phyloP scores from a whole-genome alignment of 2,888 invertebrate species.

The Nudaria mundana region DNA sequence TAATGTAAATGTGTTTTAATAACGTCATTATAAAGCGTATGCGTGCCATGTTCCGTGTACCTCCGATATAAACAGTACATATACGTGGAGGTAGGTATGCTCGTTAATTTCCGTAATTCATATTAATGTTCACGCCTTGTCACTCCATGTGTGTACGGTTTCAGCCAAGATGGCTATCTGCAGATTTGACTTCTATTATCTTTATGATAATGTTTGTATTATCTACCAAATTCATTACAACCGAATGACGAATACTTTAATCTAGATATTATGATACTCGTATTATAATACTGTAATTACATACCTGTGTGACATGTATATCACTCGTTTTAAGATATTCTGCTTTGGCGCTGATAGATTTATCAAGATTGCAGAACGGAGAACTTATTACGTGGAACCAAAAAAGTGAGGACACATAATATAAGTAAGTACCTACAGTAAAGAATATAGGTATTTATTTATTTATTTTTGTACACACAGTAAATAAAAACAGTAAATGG shows the following conservation, averaged over 20 bases:
- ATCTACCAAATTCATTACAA: not conserved
- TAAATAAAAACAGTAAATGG: too few species aligned
- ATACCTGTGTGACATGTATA: not conserved
- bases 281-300: not conserved
- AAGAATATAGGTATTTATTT: too few species aligned
- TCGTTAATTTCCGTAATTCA: constrained; percentile 28
- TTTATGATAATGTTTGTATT: constrained; percentile 6
- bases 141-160: constrained; percentile 14
- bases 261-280: not conserved
- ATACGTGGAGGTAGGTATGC: constrained; percentile 8
- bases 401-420: too few species aligned
- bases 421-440: too few species aligned
- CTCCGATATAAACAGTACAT: too few species aligned
- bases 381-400: too few species aligned
- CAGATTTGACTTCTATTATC: constrained; percentile 9
- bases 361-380: too few species aligned
- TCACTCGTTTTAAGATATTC: not conserved
- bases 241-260: too few species aligned
- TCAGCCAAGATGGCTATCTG: constrained; percentile 7
- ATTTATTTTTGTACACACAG: too few species aligned
- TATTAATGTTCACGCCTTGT: constrained; percentile 29
- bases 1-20: constrained; percentile 20
- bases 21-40: constrained; percentile 21
- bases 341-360: not conserved
- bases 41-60: too few species aligned